phyloP scores from a whole-genome alignment of 1,140 invertebrate genomes.

The Dermatophagoides farinae region DNA sequence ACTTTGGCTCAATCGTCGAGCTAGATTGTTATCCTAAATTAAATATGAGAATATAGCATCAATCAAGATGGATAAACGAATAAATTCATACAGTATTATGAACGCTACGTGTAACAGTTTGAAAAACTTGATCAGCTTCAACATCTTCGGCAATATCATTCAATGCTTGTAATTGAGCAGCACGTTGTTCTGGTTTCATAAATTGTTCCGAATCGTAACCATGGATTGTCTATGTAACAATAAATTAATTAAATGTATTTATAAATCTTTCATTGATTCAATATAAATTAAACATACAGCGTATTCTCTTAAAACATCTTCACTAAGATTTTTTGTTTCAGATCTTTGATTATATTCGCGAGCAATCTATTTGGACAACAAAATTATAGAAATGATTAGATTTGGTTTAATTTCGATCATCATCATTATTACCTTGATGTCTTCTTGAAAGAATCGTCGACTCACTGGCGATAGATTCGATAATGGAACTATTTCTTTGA shows the following conservation, averaged over 20 bases:
- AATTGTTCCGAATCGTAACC: constrained; percentile 18
- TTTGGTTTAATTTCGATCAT: constrained; percentile 7
- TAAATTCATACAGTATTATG: background rate
- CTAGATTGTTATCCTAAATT: background rate
- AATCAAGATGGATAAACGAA: background rate
- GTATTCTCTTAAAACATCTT: constrained; percentile 20
- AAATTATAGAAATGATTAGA: background rate
- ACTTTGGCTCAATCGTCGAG: background rate
- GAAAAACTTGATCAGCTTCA: constrained; percentile 15
- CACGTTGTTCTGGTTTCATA: constrained; percentile 17
- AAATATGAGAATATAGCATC: background rate
- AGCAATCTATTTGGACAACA: constrained; percentile 23
- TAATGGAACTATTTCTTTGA: constrained; percentile 66
- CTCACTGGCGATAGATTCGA: constrained; percentile 44
- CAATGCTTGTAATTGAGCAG: constrained; percentile 19
- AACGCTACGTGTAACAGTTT: constrained; percentile 11
- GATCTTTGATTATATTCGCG: constrained; percentile 36
- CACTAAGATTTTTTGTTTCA: constrained; percentile 18
- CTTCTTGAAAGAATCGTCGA: constrained; percentile 54
- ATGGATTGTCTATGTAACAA: constrained; percentile 6
- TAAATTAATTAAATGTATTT: background rate
- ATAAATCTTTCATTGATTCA: background rate
- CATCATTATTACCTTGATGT: constrained; percentile 37
- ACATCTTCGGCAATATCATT: constrained; percentile 19
- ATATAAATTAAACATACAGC: constrained; percentile 16